phyloP scores from a whole-genome alignment of 2,797 vertebrate genomes.

The Platalea minor region DNA sequence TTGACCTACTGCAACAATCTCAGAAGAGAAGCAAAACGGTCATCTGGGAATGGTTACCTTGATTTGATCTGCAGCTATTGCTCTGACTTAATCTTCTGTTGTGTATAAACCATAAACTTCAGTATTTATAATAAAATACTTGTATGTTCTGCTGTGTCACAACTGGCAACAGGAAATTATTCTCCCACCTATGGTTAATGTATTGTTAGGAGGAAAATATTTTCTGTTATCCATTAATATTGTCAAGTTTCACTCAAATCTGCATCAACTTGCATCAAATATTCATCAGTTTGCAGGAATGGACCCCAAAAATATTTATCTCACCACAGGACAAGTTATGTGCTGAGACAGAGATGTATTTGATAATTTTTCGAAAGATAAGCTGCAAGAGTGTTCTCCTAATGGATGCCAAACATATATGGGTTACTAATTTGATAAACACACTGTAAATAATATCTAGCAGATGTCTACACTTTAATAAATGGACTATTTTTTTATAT shows the following conservation, averaged over 20 bases:
- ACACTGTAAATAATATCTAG: background rate
- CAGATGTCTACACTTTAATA: background rate
- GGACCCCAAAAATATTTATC: background rate
- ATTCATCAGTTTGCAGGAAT: background rate
- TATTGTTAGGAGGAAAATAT: background rate
- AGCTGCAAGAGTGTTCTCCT: background rate
- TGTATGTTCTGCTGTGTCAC: background rate
- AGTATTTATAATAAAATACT: background rate
- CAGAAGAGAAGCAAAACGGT: background rate
- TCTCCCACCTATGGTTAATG: background rate
- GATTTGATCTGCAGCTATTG: background rate
- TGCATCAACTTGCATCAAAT: background rate
- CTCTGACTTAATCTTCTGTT: background rate
- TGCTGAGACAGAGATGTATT: background rate
- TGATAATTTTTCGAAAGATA: background rate
- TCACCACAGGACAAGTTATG: background rate
- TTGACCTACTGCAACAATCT: background rate
- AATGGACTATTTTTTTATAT: background rate
- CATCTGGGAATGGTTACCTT: background rate
- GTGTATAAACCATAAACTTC: background rate
- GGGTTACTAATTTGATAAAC: conserved; percentile 18
- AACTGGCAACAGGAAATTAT: background rate
- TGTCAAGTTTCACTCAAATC: background rate
- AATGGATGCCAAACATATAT: background rate
- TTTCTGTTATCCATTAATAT: background rate